Base-by-base conservation (phyloP, 37 sponge, comb jelly and placozoan species). In the Beroe ovata region DNA sequence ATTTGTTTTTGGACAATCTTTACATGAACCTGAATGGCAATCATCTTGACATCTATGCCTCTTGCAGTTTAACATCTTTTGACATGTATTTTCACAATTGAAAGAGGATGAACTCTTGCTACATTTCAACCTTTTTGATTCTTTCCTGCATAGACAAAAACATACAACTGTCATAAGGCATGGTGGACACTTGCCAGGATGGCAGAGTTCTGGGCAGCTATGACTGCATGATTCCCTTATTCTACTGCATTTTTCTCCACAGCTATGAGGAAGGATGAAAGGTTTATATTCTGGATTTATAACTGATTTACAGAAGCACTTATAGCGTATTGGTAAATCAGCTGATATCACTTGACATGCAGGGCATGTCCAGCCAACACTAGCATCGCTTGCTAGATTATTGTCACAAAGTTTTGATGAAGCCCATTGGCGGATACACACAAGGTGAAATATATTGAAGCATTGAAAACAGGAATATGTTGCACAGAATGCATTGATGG, bases 241-340 rank as follows among this genome's bases (percentile, higher is more conserved):
- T 77, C 84, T 77, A 23, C 36, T 26, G 33, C 84, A 77, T 42
- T 77, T 77, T 77, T 77, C 84, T 40, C 84, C 84, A 23, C 84
- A 77, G 25, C 84, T 77, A 35, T 77, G 84, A 23, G 84, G 84
- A 2, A 77, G 47, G 8, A 22, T 77, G 28, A 77, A 42, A 1
- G 84, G 38, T 26, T 39, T 77, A 35, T 40, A 77, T 25, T n/a
- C 54, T 23, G 84, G 84, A 25, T 77, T 77, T 21, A 77, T 36
- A 40, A 77, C 47, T n/a, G 84, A 11, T 40, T 37, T 23, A 77
- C 84, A 77, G 22, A 77, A 77, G 41, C 84, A 77, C 11, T n/a
- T 21, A 25, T 77, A 77, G 1, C 84, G 41, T 21, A 40, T 21
- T 8, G 84, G 84, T 18, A 77, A 35, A 3, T 18, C n/a, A 77